phyloP scores from a whole-genome alignment of 2,113 vertebrate species.

The Coturnix japonica region DNA sequence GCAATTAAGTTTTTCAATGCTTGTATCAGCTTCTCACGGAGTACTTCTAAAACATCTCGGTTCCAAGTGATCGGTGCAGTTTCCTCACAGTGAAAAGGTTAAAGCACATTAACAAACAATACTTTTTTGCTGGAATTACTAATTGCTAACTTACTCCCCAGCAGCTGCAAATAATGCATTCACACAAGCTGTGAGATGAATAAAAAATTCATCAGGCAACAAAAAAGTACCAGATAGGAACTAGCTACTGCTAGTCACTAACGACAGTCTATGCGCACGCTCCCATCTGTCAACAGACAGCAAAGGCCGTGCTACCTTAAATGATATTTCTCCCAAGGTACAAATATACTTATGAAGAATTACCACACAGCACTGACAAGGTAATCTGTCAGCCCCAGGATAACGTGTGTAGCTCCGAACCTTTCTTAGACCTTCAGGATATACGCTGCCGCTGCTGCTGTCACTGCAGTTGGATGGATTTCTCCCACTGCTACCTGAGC shows the following conservation, averaged over 20 bases:
- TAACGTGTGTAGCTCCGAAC: background rate
- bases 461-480: background rate
- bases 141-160: background rate
- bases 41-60: background rate
- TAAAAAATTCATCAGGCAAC: background rate
- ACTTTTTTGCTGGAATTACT: background rate
- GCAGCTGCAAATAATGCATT: background rate
- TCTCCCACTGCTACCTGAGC: background rate
- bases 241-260: background rate
- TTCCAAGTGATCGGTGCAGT: background rate
- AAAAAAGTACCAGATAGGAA: background rate
- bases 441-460: background rate
- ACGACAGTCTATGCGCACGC: accelerated
- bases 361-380: background rate
- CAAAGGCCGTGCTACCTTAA: background rate
- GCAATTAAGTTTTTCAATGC: background rate
- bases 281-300: background rate
- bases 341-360: background rate
- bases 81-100: background rate
- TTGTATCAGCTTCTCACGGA: background rate
- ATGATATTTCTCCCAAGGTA: background rate
- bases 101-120: background rate
- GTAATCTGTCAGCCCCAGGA: background rate
- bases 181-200: background rate
- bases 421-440: background rate